Evolutionary conservation across 2,113 vertebrate species (phyloP).

Genomic region (Oostethus manadensis): DNA sequence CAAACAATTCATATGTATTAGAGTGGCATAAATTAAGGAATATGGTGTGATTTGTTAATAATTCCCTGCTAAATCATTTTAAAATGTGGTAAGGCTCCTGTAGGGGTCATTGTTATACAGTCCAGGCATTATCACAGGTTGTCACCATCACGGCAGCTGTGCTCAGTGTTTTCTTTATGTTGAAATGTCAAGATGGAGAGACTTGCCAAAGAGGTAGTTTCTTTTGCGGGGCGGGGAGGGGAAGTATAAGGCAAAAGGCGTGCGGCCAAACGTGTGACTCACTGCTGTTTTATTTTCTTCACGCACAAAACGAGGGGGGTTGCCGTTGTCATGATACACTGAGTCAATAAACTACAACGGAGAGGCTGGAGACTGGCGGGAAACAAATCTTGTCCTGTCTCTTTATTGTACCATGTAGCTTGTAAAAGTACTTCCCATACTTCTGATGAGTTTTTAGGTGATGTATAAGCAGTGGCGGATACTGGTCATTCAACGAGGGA

Average conservation of each 20-base stretch:
- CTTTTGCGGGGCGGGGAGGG: neutral
- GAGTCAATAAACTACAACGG: constrained; percentile 59
- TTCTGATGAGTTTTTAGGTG: neutral
- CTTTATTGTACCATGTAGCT: constrained; percentile 1
- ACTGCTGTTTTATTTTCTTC: constrained; percentile 26
- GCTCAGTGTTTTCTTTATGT: neutral
- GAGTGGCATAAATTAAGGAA: no score
- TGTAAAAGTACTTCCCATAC: neutral
- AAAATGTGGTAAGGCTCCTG: neutral
- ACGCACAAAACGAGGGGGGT: constrained; percentile 41
- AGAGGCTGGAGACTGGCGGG: constrained; percentile 46
- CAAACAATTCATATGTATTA: no score
- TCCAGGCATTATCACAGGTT: no score
- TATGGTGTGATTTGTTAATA: no score
- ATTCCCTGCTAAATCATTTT: no score
- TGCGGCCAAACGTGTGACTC: constrained; percentile 30
- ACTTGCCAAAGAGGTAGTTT: no score
- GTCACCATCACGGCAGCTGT: neutral
- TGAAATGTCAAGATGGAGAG: neutral
- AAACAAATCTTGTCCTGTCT: constrained; percentile 22
- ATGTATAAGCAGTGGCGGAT: no score
- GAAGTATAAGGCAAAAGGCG: constrained; percentile 1
- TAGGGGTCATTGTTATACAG: neutral
- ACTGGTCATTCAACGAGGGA: no score
- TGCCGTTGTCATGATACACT: constrained; percentile 55